Percentiles rank a stretch among this genome's conserved stretches.
These are phyloP conservation scores for Acromyrmex charruanus DNA, from an alignment of 1,140 invertebrate species.

Conservation along the genomic window DNA sequence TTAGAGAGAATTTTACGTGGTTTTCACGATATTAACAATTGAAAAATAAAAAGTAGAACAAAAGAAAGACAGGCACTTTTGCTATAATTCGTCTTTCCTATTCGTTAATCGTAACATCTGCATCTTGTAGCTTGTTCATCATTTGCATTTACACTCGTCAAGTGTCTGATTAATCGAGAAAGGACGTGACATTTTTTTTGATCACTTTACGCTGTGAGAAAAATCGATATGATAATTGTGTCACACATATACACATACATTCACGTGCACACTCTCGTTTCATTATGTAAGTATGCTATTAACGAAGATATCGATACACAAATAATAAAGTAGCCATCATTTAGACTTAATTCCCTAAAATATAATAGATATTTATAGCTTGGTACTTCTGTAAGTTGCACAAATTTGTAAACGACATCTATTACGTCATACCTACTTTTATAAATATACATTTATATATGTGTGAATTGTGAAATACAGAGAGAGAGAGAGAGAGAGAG, in stretches of 20 bases:
- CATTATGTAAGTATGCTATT: slow-evolving; percentile 45
- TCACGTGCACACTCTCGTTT: slow-evolving; percentile 13
- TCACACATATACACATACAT: neutral
- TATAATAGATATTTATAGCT: slow-evolving; percentile 65
- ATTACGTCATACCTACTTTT: slow-evolving; percentile 71
- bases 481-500: slow-evolving; percentile 10
- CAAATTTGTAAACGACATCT: slow-evolving; percentile 70
- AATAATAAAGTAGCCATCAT: slow-evolving; percentile 47
- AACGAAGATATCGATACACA: slow-evolving; percentile 47
- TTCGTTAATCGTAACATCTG: slow-evolving; percentile 5
- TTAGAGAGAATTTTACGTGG: slow-evolving; percentile 4
- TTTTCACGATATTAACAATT: slow-evolving; percentile 16
- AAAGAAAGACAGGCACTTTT: neutral
- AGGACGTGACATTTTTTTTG: slow-evolving; percentile 19
- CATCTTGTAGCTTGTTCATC: slow-evolving; percentile 5
- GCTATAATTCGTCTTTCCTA: slow-evolving; percentile 12
- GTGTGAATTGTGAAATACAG: slow-evolving; percentile 63
- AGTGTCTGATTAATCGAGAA: slow-evolving; percentile 18
- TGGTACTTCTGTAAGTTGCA: slow-evolving; percentile 67
- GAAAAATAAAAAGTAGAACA: slow-evolving; percentile 30
- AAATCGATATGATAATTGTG: slow-evolving; percentile 26
- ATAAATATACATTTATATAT: slow-evolving; percentile 74
- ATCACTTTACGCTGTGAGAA: slow-evolving; percentile 23
- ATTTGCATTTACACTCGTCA: slow-evolving; percentile 24
- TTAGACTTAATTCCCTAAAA: slow-evolving; percentile 46